These are phyloP conservation scores for Chrysochloris asiatica DNA, from an alignment of 2,113 vertebrate genomes.

Conservation along the genomic window DNA sequence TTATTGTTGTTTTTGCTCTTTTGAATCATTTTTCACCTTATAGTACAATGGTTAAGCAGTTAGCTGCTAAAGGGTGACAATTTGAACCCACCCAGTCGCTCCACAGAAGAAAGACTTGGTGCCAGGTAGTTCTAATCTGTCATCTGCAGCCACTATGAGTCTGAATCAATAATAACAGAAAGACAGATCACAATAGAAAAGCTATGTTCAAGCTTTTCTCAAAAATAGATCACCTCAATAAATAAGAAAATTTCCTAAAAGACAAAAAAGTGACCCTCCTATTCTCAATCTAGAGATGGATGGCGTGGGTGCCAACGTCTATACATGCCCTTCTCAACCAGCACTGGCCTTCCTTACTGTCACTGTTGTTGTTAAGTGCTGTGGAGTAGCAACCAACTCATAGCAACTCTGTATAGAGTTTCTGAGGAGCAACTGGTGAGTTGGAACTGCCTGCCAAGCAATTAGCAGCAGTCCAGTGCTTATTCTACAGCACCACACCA, in stretches of 20 bases:
- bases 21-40: conserved; percentile 18
- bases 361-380: too few relatives aligned
- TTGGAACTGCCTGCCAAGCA: too few relatives aligned
- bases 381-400: too few relatives aligned
- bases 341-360: not conserved
- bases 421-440: too few relatives aligned
- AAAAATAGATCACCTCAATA: conserved; percentile 8
- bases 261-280: not conserved
- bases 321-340: not conserved
- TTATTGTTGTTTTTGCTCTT: not conserved
- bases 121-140: not conserved
- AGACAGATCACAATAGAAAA: not conserved
- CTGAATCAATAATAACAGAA: not conserved
- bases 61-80: not conserved
- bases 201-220: not conserved
- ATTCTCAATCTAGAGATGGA: not conserved
- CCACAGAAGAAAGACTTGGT: not conserved
- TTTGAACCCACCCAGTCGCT: not conserved
- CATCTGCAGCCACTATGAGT: not conserved
- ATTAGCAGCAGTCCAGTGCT: too few relatives aligned
- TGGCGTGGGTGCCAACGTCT: not conserved
- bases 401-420: too few relatives aligned
- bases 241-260: conserved; percentile 11
- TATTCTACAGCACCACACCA: too few relatives aligned
- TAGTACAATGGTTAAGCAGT: not conserved